These are phyloP conservation scores for Phymastichus coffea DNA, from an alignment of 1,140 invertebrate genomes.

Conservation along the genomic window DNA sequence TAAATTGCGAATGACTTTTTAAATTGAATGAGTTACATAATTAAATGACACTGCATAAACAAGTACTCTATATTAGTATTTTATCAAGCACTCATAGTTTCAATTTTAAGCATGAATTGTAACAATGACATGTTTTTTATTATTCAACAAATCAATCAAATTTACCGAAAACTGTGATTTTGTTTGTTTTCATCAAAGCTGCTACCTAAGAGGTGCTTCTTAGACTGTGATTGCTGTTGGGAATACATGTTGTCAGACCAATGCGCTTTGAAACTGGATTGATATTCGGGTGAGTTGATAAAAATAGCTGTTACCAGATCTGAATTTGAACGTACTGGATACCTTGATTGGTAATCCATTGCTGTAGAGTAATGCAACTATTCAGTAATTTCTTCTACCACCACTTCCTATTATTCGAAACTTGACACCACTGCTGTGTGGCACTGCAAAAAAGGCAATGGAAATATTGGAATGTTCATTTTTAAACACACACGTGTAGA, in stretches of 20 bases:
- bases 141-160: not conserved
- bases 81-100: too few species aligned
- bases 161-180: constrained; percentile 16
- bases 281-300: not conserved
- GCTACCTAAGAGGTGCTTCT: constrained; percentile 4
- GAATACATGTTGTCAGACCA: constrained; percentile 29
- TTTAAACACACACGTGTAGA: too few species aligned
- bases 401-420: constrained; percentile 18
- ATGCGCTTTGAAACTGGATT: constrained; percentile 7
- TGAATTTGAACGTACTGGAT: constrained; percentile 1
- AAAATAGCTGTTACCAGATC: constrained; percentile 1
- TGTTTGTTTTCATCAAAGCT: not conserved
- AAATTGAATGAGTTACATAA: too few species aligned
- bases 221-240: not conserved
- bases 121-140: too few species aligned
- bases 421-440: constrained; percentile 25
- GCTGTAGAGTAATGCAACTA: constrained; percentile 2
- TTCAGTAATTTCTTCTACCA: constrained; percentile 22
- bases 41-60: too few species aligned
- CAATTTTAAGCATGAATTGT: too few species aligned
- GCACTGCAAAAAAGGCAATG: constrained; percentile 33
- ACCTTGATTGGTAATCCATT: constrained; percentile 11
- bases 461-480: too few species aligned
- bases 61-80: too few species aligned
- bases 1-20: too few species aligned